Conservation (phyloP, 1,140 invertebrate species). For the Globodera rostochiensis region DNA sequence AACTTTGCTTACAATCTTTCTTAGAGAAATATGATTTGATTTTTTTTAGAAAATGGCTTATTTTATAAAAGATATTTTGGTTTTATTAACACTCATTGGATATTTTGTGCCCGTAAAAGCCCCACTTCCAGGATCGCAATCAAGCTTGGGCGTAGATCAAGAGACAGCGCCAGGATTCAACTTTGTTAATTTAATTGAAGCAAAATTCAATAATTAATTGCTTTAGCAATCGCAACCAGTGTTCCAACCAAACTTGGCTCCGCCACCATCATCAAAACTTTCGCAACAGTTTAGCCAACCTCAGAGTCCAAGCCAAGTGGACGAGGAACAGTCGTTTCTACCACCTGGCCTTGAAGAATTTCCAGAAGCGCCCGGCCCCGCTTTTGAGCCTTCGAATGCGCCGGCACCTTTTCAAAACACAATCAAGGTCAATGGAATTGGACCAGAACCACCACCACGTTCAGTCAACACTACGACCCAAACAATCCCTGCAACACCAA, state of each 20-base stretch:
- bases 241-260: background rate
- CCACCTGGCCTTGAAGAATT: background rate
- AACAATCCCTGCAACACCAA: background rate
- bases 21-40: too few species aligned
- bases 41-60: too few species aligned
- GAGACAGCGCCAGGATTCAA: background rate
- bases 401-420: background rate
- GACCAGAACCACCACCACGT: too few species aligned
- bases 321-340: background rate
- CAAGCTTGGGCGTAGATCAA: background rate
- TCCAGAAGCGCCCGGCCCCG: background rate
- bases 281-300: background rate
- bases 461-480: background rate
- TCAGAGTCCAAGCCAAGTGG: background rate
- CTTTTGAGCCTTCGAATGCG: too few species aligned
- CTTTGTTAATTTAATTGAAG: background rate
- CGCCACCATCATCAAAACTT: background rate
- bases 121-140: background rate
- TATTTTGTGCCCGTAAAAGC: background rate
- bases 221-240: background rate
- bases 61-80: background rate
- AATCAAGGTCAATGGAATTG: too few species aligned
- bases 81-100: background rate
- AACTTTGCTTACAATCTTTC: background rate
- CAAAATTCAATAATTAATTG: too few species aligned